Base-by-base conservation (phyloP, 2,888 invertebrate genomes). In the Pseudoips prasinana region DNA sequence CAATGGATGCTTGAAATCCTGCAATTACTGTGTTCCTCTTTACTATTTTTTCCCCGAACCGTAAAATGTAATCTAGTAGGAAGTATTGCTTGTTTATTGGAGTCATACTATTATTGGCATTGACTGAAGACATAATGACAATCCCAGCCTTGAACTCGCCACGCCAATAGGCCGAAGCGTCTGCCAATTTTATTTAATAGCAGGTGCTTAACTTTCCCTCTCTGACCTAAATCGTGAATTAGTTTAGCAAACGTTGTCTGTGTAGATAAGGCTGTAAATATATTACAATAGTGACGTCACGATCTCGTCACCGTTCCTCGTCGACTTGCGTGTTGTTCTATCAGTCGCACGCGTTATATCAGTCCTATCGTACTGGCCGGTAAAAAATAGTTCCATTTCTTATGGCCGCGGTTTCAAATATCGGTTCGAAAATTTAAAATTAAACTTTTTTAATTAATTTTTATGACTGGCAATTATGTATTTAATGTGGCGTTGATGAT, bases 221-320 rank as follows among this genome's bases (percentile, higher is more conserved):
- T 29, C 39, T 51, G 54, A 51, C 51, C 61, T 42, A 41, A 40
- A 50, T 60, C 30, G 34, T 29, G 35, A 10, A 35, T 38, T 29
- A 28, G 34, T 32, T 40, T 33, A 31, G 32, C 22, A 33, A 39
- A 46, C 29, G 33, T 34, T 39, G 18, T 18, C 18, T 10, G n/a
- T 30, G 18, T 41, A 38, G 49, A 57, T 63, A 58, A 64, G 54
- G 58, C 42, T 53, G 53, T 46, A 47, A 60, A 55, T 63, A 62
- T 46, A 58, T 46, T 43, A 49, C 55, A 20, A 48, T 46, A 47
- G 67, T 76, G 77, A 73, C 74, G 76, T 78, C 77, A 81, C 49
- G 42, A 45, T 51, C 41, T 58, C 77, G 76, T 75, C 73, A 76
- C 62, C 54, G 46, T 46, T 60, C 63, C 66, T 64, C 7, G 20